These are phyloP conservation scores for Schizotus pectinicornis DNA, from an alignment of 2,888 invertebrate genomes.

Conservation along the genomic window DNA sequence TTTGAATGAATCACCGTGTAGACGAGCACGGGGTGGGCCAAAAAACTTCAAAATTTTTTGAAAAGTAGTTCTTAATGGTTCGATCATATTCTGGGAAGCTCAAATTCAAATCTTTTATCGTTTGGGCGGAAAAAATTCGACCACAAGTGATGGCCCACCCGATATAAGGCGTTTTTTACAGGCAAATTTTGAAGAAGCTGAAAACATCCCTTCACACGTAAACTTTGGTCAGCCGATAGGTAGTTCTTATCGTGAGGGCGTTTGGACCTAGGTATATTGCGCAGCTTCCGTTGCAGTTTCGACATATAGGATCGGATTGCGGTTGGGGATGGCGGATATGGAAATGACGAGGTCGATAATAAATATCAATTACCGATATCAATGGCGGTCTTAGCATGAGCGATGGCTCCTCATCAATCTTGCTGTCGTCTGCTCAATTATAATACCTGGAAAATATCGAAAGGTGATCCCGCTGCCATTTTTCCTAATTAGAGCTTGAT, in stretches of 20 bases:
- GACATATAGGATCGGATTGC: background rate
- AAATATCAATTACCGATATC: slow-evolving; percentile 29
- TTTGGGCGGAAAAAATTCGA: too few relatives aligned
- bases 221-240: too few relatives aligned
- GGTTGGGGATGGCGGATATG: background rate
- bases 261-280: background rate
- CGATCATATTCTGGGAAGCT: too few relatives aligned
- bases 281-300: background rate
- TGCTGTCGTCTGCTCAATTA: slow-evolving; percentile 20
- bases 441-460: slow-evolving; percentile 25
- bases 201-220: too few relatives aligned
- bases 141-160: too few relatives aligned
- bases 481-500: slow-evolving; percentile 28
- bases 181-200: too few relatives aligned
- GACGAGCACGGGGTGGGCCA: too few relatives aligned
- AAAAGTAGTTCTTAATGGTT: too few relatives aligned
- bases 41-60: too few relatives aligned
- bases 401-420: slow-evolving; percentile 26
- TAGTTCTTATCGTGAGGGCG: background rate
- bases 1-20: too few relatives aligned
- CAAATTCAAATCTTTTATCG: too few relatives aligned
- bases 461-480: slow-evolving; percentile 24
- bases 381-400: slow-evolving; percentile 13
- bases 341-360: slow-evolving; percentile 19
- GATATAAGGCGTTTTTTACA: too few relatives aligned